Percentiles rank a stretch among this genome's conserved stretches.
Conservation (phyloP, 92 coral and sea anemone genomes). For the Bergia puertoricense region DNA sequence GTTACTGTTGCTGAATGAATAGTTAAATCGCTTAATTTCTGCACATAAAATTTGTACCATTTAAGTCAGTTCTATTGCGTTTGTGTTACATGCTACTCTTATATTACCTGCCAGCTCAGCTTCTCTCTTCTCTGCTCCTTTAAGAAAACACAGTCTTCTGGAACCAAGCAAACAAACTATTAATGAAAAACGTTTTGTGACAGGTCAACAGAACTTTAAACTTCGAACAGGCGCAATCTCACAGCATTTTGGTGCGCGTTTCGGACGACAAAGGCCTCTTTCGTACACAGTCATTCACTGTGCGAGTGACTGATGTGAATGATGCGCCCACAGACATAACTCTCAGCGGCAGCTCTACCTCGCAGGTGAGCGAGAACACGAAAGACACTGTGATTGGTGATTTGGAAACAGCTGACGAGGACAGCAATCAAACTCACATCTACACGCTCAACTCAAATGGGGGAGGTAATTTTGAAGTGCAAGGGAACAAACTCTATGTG, state of each 20-base stretch:
- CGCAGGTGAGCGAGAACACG: constrained; percentile 78
- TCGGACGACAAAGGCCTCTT: constrained; percentile 83
- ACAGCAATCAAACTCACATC: constrained; percentile 68
- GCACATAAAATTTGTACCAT: background rate
- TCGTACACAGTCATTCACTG: constrained; percentile 57
- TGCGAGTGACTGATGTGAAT: constrained; percentile 72
- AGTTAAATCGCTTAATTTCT: background rate
- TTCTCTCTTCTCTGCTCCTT: background rate
- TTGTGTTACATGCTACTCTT: too few species aligned
- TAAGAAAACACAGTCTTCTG: background rate
- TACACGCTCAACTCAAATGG: constrained; percentile 65
- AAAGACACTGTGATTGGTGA: constrained; percentile 70
- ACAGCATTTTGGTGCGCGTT: constrained; percentile 72
- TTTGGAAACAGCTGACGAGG: constrained; percentile 83
- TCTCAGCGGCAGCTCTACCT: constrained; percentile 76
- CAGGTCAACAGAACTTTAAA: constrained; percentile 66
- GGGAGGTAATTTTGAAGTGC: constrained; percentile 70
- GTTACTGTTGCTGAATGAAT: background rate
- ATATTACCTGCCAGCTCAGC: background rate
- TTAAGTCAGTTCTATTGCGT: background rate
- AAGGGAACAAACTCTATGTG: constrained; percentile 74
- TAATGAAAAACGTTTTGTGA: background rate
- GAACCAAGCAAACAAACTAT: too few species aligned
- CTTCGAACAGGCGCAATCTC: constrained; percentile 72
- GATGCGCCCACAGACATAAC: constrained; percentile 85